phyloP scores from a whole-genome alignment of 2,797 vertebrate species.

The Kryptopterus vitreolus region DNA sequence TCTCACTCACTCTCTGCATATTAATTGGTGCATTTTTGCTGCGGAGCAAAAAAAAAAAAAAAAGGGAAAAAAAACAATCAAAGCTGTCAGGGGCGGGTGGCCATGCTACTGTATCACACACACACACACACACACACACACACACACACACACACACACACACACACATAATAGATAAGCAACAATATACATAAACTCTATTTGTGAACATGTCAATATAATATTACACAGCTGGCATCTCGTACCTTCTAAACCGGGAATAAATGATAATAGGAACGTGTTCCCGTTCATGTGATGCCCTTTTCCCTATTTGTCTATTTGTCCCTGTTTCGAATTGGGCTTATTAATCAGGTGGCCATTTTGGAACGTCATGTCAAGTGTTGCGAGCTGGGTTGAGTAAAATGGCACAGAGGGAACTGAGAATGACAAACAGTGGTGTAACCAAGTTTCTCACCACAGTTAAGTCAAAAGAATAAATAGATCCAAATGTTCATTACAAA shows the following conservation, averaged over 20 bases:
- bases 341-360: constrained; percentile 49
- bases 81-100: constrained; percentile 79
- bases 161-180: constrained; percentile 34
- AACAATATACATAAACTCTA: constrained; percentile 28
- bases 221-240: constrained; percentile 5
- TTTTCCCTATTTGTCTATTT: constrained; percentile 29
- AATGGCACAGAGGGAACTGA: constrained; percentile 36
- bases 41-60: constrained; percentile 70
- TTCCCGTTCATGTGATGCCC: not conserved
- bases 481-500: not conserved
- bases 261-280: not conserved
- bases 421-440: constrained; percentile 10
- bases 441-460: constrained; percentile 9
- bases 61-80: constrained; percentile 76
- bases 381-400: constrained; percentile 33
- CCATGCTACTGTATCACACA: constrained; percentile 76
- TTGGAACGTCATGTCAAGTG: constrained; percentile 44
- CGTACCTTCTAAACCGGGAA: not conserved
- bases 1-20: constrained; percentile 84
- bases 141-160: constrained; percentile 35
- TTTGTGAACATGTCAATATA: not conserved
- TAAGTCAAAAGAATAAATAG: not conserved
- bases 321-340: constrained; percentile 27
- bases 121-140: constrained; percentile 52
- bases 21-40: constrained; percentile 85